Evolutionary conservation across 1,140 invertebrate genomes (phyloP).

Genomic region (Heliconius nattereri): DNA sequence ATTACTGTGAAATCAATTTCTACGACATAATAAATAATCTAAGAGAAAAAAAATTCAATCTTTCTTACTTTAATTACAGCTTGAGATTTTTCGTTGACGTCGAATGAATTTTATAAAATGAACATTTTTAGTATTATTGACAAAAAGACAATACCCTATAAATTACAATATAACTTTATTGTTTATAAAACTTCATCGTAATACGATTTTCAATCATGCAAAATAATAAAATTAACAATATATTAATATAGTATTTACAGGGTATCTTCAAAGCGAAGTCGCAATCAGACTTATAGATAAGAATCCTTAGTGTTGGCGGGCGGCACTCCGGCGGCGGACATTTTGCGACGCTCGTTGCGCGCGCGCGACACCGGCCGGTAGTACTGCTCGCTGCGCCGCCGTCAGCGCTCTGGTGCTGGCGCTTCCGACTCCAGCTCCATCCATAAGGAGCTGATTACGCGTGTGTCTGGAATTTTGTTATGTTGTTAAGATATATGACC

Average conservation of each 20-base stretch:
- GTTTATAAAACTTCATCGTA: no score
- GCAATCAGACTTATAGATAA: slow-evolving; percentile 46
- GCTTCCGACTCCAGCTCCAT: slow-evolving; percentile 71
- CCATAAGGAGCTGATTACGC: slow-evolving; percentile 73
- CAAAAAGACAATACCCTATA: not conserved
- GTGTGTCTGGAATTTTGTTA: slow-evolving; percentile 49
- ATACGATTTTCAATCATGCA: no score
- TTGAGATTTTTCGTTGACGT: no score
- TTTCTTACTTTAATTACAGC: no score
- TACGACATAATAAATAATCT: no score
- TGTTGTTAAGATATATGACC: not conserved
- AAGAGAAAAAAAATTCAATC: not conserved
- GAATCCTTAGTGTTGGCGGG: slow-evolving; percentile 61
- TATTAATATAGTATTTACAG: not conserved
- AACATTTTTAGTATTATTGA: not conserved
- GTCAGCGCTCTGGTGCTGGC: slow-evolving; percentile 70
- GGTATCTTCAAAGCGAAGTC: slow-evolving; percentile 17
- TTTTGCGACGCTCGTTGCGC: slow-evolving; percentile 69
- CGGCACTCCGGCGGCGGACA: slow-evolving; percentile 74
- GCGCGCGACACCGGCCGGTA: slow-evolving; percentile 73
- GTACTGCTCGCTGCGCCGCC: slow-evolving; percentile 76
- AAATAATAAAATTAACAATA: not conserved
- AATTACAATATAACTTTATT: not conserved
- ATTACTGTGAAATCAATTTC: not conserved
- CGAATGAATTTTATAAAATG: not conserved